Evolutionary conservation across 2,113 vertebrate genomes (phyloP).

Genomic region (Pseudopipra pipra): DNA sequence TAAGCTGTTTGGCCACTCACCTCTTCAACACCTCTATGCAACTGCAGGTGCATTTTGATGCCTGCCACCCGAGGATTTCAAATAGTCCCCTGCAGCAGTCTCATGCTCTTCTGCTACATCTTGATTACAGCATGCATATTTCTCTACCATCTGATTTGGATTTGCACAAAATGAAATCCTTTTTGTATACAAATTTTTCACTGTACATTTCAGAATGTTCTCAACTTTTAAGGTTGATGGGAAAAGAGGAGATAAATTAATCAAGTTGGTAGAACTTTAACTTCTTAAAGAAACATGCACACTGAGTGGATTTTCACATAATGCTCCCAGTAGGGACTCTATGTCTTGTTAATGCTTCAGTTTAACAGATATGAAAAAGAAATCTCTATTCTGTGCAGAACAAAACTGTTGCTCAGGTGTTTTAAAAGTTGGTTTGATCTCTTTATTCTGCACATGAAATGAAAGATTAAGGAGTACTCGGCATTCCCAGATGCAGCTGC

Average conservation of each 20-base stretch:
- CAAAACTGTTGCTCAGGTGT: neutral
- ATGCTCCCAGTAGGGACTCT: neutral
- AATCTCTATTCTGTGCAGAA: neutral
- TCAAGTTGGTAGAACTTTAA: neutral
- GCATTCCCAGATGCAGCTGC: neutral
- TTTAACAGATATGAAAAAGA: constrained; percentile 9
- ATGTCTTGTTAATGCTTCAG: constrained; percentile 14
- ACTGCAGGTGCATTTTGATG: neutral
- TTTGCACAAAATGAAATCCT: neutral
- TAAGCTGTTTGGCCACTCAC: neutral
- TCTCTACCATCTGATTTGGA: neutral
- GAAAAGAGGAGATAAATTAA: neutral
- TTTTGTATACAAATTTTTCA: neutral
- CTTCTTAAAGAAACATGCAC: neutral
- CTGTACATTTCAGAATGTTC: neutral
- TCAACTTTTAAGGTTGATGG: neutral
- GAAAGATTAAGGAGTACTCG: neutral
- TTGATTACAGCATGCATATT: neutral
- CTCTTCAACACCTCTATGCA: neutral
- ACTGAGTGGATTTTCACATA: constrained; percentile 5
- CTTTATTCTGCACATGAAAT: constrained; percentile 6
- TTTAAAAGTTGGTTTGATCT: constrained; percentile 18
- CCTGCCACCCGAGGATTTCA: neutral
- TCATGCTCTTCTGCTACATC: neutral
- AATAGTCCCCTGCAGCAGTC: neutral